Conservation (phyloP, 2,113 vertebrate species). For the Parus major region DNA sequence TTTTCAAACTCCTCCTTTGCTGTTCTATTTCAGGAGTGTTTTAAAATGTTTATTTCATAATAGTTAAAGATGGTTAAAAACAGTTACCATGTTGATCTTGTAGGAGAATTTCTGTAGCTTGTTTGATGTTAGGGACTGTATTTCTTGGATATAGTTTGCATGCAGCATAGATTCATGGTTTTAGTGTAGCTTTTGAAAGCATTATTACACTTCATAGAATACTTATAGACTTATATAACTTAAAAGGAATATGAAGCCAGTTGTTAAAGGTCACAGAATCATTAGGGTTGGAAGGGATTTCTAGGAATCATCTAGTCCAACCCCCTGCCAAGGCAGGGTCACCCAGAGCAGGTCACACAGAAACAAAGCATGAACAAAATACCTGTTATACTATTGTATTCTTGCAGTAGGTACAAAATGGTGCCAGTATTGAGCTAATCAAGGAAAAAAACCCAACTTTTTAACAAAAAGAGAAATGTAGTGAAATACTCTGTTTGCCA, state of each 20-base stretch:
- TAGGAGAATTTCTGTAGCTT: background rate
- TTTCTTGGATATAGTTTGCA: background rate
- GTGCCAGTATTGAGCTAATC: background rate
- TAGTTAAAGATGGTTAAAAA: background rate
- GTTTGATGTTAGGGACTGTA: background rate
- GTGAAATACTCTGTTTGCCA: background rate
- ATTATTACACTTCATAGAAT: background rate
- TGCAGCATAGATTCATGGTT: background rate
- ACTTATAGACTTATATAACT: background rate
- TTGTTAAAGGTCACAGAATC: background rate
- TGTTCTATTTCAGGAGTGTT: background rate
- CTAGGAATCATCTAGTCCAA: background rate
- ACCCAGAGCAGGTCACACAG: background rate
- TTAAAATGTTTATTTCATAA: background rate
- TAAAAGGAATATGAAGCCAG: background rate
- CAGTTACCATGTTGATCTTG: background rate
- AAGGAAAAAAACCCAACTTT: background rate
- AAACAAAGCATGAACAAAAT: background rate
- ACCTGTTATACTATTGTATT: background rate
- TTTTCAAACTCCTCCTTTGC: background rate
- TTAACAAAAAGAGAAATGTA: background rate
- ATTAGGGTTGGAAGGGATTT: background rate
- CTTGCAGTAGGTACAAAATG: background rate
- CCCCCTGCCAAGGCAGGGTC: background rate
- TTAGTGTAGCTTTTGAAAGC: background rate